Percentiles rank a stretch among this genome's conserved stretches.
Conservation (phyloP, 2,888 invertebrate genomes). For the Plagodis dolabraria region DNA sequence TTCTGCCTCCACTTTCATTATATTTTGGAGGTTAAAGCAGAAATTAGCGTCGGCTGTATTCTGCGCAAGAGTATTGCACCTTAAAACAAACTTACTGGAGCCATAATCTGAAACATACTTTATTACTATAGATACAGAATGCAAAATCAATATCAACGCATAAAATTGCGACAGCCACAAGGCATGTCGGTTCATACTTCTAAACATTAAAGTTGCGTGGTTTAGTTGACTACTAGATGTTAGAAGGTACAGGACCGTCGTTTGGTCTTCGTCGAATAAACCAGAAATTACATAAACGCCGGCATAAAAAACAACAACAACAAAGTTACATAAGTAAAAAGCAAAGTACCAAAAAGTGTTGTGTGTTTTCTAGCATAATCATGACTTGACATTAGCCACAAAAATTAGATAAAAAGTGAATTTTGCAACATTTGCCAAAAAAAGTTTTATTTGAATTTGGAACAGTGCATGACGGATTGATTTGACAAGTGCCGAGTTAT, state of each 20-base stretch:
- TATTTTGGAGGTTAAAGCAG: conserved; percentile 43
- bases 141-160: conserved; percentile 33
- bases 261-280: conserved; percentile 35
- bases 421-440: conserved; percentile 22
- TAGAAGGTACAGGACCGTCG: conserved; percentile 73
- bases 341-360: conserved; percentile 1
- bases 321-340: conserved; percentile 5
- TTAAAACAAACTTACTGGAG: conserved; percentile 56
- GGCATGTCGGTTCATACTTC: conserved; percentile 76
- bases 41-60: conserved; percentile 21
- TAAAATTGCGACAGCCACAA: conserved; percentile 71
- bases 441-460: conserved; percentile 36
- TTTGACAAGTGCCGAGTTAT: conserved; percentile 34
- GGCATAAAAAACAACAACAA: conserved; percentile 18
- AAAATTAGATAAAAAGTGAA: conserved; percentile 12
- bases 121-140: conserved; percentile 38
- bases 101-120: conserved; percentile 45
- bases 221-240: conserved; percentile 72
- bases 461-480: conserved; percentile 30
- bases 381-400: conserved; percentile 34
- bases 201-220: conserved; percentile 75
- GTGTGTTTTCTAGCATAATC: not conserved
- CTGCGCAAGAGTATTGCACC: conserved; percentile 59
- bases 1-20: conserved; percentile 49
- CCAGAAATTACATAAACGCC: conserved; percentile 21